Conservation (phyloP, 1,140 invertebrate species). For the Nebria ingens region DNA sequence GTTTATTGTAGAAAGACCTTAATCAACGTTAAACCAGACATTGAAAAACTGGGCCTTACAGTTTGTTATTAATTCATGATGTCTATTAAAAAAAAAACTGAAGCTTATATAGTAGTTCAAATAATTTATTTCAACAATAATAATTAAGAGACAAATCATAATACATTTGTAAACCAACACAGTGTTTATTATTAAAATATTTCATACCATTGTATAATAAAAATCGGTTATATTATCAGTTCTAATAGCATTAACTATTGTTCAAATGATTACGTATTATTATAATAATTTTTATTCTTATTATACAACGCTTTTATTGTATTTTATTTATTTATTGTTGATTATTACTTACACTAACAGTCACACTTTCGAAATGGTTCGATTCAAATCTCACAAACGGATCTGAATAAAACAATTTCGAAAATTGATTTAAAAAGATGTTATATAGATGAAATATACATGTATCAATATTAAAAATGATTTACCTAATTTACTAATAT, state of each 20-base stretch:
- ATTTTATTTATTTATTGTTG: slow-evolving; percentile 6
- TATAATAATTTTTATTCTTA: neutral
- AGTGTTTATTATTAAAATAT: neutral
- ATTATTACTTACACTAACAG: slow-evolving; percentile 7
- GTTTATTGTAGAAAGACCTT: no score
- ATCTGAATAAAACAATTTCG: no score
- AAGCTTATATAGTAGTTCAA: neutral
- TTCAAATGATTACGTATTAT: neutral
- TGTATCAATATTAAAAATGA: neutral
- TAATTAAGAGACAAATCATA: neutral
- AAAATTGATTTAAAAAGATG: no score
- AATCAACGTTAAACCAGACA: no score
- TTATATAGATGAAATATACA: neutral
- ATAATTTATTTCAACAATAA: slow-evolving; percentile 2
- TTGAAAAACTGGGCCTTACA: no score
- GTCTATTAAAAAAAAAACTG: neutral
- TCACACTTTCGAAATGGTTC: no score
- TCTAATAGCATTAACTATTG: neutral
- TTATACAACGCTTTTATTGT: slow-evolving; percentile 1
- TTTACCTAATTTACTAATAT: neutral
- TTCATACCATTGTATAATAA: neutral
- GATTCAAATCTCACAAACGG: no score
- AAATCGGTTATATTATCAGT: neutral
- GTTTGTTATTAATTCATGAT: neutral
- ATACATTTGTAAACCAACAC: neutral